These are phyloP conservation scores for Tenthredo mesomela DNA, from an alignment of 2,888 invertebrate genomes.

Conservation along the genomic window DNA sequence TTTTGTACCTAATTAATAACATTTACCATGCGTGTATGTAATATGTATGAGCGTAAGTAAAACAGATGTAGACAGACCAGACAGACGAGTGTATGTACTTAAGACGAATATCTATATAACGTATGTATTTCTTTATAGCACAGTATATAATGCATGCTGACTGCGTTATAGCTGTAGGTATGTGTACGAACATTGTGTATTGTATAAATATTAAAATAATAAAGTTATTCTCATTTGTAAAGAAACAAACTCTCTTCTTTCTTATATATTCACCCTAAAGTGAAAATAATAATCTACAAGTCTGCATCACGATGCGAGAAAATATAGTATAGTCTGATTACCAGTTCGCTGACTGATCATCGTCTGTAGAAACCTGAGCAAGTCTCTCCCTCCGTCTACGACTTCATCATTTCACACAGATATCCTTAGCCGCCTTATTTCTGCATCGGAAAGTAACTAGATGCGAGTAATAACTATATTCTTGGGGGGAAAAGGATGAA, in stretches of 20 bases:
- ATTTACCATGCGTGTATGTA: not conserved
- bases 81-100: not conserved
- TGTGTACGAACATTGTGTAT: not conserved
- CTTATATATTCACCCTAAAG: too few relatives aligned
- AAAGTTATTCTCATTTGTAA: slow-evolving; percentile 14
- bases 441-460: too few relatives aligned
- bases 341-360: too few relatives aligned
- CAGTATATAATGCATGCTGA: not conserved
- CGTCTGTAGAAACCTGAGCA: too few relatives aligned
- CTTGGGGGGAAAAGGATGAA: too few relatives aligned
- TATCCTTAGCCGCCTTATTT: too few relatives aligned
- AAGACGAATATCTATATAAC: not conserved
- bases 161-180: slow-evolving; percentile 1
- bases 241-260: not conserved
- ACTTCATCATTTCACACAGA: too few relatives aligned
- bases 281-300: not conserved
- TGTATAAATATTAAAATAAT: not conserved
- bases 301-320: too few relatives aligned
- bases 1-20: slow-evolving; percentile 37
- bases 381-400: too few relatives aligned
- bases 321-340: too few relatives aligned
- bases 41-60: not conserved
- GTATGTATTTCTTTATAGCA: not conserved
- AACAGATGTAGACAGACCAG: not conserved
- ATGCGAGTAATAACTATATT: too few relatives aligned